Conservation (phyloP, 2,113 vertebrate genomes). For the Phylloscopus trochilus region DNA sequence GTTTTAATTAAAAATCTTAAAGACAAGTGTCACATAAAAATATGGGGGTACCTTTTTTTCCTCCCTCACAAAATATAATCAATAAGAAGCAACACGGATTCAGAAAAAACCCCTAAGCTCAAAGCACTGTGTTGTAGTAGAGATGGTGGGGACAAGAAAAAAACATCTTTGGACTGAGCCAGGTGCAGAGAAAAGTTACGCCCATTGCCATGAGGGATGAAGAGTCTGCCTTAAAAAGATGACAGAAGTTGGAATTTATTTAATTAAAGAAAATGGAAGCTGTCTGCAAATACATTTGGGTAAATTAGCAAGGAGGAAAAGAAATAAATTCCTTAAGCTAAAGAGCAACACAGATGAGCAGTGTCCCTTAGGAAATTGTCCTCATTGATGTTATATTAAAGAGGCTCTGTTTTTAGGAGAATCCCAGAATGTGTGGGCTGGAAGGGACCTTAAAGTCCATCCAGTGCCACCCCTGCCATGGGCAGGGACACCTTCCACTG, state of each 20-base stretch:
- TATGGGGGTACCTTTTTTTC: rapidly evolving
- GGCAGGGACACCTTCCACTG: neutral
- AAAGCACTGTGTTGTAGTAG: no score
- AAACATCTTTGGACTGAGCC: neutral
- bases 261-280: neutral
- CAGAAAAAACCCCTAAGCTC: neutral
- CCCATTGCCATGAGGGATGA: neutral
- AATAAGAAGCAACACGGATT: neutral
- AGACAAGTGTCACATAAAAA: neutral
- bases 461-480: no score
- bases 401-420: neutral
- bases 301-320: neutral
- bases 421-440: neutral
- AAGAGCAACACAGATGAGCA: neutral
- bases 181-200: neutral
- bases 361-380: neutral
- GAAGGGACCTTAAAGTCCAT: rapidly evolving
- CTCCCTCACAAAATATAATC: neutral
- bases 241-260: neutral
- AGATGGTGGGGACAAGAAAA: neutral
- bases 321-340: neutral
- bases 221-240: neutral
- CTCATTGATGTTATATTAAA: neutral
- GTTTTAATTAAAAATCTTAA: neutral
- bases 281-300: neutral